Evolutionary conservation across 2,888 invertebrate genomes (phyloP).

Genomic region (Pristionchus arcanus): DNA sequence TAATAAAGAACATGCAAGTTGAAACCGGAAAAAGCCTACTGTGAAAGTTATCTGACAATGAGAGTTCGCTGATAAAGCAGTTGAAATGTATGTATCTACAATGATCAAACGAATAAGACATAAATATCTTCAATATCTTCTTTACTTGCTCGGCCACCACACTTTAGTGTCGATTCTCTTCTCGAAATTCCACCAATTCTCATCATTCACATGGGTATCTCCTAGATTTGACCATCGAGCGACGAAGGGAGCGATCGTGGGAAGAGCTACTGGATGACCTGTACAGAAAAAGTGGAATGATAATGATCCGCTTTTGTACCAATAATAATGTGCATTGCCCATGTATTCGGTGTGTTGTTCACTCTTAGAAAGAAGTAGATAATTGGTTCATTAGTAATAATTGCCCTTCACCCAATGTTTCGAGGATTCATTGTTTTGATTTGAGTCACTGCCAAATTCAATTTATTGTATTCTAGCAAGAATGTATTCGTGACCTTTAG

Average conservation of each 20-base stretch:
- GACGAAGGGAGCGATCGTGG: conserved; percentile 71
- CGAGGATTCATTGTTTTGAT: no score
- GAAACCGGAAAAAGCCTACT: neutral
- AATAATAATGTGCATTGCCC: no score
- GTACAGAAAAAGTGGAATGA: neutral
- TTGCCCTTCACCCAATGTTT: no score
- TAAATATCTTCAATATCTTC: neutral
- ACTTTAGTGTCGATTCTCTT: conserved; percentile 74
- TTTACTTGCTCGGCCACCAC: conserved; percentile 72
- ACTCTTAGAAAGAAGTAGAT: no score
- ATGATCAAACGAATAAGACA: neutral
- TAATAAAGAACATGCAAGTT: no score
- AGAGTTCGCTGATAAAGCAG: neutral
- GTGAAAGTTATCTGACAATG: neutral
- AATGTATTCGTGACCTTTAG: neutral
- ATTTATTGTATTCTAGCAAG: no score
- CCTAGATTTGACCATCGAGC: conserved; percentile 70
- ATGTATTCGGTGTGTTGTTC: no score
- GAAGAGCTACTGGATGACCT: conserved; percentile 71
- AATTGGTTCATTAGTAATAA: no score
- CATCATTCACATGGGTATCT: conserved; percentile 67
- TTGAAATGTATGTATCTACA: neutral
- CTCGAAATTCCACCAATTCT: conserved; percentile 73
- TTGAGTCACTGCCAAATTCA: no score
- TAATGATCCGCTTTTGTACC: no score